Evolutionary conservation across 2,113 vertebrate species (phyloP).

Genomic region (Dicaeum eximium): DNA sequence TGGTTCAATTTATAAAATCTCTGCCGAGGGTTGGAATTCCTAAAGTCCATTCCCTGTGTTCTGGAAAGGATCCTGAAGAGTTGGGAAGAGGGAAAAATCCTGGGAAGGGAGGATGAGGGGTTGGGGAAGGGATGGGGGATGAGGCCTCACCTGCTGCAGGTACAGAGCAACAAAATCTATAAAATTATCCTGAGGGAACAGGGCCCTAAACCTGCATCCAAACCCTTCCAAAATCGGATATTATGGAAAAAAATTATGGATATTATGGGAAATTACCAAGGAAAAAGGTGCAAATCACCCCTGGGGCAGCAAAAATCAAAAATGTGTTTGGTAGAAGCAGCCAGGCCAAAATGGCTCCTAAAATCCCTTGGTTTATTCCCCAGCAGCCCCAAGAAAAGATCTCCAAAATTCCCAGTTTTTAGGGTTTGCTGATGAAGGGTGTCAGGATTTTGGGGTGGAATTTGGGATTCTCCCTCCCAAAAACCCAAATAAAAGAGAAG

Average conservation of each 20-base stretch:
- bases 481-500: conserved; percentile 22
- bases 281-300: not conserved
- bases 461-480: not conserved
- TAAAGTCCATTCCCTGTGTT: not conserved
- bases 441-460: not conserved
- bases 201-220: not conserved
- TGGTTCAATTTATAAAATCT: not conserved
- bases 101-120: conserved; percentile 38
- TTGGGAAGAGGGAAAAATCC: not conserved
- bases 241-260: not conserved
- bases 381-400: not conserved
- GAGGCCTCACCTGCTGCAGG: not conserved
- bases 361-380: not conserved
- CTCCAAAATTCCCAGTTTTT: not conserved
- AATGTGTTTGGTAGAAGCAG: not conserved
- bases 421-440: not conserved
- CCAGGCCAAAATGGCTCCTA: not conserved
- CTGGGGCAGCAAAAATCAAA: not conserved
- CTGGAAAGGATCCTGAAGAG: not conserved
- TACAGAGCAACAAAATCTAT: not conserved
- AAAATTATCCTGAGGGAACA: not conserved
- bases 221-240: not conserved
- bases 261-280: not conserved
- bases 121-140: not conserved
- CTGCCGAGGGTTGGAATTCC: not conserved